Percentiles rank a stretch among this genome's conserved stretches.
These are phyloP conservation scores for Urocyon cinereoargenteus DNA, from an alignment of 2,797 vertebrate genomes.

Conservation along the genomic window DNA sequence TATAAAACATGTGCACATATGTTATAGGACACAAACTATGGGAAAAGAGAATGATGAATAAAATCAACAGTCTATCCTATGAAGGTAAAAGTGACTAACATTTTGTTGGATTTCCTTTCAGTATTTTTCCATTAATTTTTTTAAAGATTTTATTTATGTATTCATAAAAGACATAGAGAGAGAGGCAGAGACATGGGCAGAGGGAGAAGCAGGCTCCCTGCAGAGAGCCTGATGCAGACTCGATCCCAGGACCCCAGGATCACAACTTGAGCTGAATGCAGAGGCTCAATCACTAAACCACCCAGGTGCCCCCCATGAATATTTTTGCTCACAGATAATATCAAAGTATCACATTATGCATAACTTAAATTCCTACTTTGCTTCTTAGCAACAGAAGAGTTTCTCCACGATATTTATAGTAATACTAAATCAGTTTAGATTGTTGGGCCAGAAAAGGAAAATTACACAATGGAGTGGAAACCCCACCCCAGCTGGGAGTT, in stretches of 20 bases:
- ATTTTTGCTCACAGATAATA: constrained; percentile 41
- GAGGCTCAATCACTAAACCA: too few species aligned
- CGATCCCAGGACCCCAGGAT: too few species aligned
- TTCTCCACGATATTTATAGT: not conserved
- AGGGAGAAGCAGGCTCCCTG: too few species aligned
- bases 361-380: not conserved
- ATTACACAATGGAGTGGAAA: not conserved
- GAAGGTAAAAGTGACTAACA: constrained; percentile 11
- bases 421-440: not conserved
- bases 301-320: not conserved
- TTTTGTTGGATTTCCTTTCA: not conserved
- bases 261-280: too few species aligned
- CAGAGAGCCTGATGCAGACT: too few species aligned
- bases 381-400: not conserved
- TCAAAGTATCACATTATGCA: not conserved
- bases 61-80: not conserved
- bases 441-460: not conserved
- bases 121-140: constrained; percentile 28
- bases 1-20: constrained; percentile 31
- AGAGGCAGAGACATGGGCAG: too few species aligned
- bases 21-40: constrained; percentile 13
- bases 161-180: too few species aligned
- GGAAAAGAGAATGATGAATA: not conserved
- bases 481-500: not conserved
- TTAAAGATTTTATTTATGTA: not conserved